Percentiles rank a stretch among this genome's conserved stretches.
Evolutionary conservation across 1,140 invertebrate genomes (phyloP).

Genomic region (Calliopsis andreniformis): DNA sequence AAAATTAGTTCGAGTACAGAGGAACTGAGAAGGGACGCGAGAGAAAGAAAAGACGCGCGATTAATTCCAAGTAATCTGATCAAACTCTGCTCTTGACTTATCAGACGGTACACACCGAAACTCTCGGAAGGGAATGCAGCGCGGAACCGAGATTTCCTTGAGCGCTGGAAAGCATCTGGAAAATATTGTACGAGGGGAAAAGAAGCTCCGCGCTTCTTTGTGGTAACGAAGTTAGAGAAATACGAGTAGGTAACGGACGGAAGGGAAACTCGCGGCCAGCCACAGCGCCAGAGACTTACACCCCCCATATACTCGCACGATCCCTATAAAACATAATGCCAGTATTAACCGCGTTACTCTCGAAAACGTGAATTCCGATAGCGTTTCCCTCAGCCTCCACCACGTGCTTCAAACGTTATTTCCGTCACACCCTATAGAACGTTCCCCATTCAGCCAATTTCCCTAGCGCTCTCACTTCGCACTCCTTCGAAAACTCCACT

Average conservation of each 20-base stretch:
- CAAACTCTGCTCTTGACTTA: neutral
- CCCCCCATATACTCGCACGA: slow-evolving; percentile 8
- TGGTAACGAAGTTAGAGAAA: slow-evolving; percentile 43
- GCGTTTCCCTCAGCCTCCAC: neutral
- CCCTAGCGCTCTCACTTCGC: neutral
- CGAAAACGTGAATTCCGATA: slow-evolving; percentile 17
- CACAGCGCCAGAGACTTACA: slow-evolving; percentile 19
- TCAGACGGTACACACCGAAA: neutral
- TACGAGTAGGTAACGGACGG: slow-evolving; percentile 24
- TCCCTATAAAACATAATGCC: slow-evolving; percentile 12
- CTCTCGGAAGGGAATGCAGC: neutral
- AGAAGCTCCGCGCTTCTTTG: slow-evolving; percentile 27
- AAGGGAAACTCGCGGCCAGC: neutral
- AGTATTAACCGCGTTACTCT: slow-evolving; percentile 25
- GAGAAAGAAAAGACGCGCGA: neutral
- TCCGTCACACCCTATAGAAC: neutral
- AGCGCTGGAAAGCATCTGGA: slow-evolving; percentile 16
- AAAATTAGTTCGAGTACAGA: neutral
- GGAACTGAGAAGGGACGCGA: too few relatives aligned
- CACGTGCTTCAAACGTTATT: too few relatives aligned
- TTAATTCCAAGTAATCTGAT: slow-evolving; percentile 12
- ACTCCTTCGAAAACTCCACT: neutral
- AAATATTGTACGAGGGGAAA: slow-evolving; percentile 28
- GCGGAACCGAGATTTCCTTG: slow-evolving; percentile 15
- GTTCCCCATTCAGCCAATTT: neutral